A percentile compares a stretch with the other conserved stretches of the same genome.
These are phyloP conservation scores for Hippocampus zosterae DNA, from an alignment of 2,113 vertebrate species.

Conservation along the genomic window DNA sequence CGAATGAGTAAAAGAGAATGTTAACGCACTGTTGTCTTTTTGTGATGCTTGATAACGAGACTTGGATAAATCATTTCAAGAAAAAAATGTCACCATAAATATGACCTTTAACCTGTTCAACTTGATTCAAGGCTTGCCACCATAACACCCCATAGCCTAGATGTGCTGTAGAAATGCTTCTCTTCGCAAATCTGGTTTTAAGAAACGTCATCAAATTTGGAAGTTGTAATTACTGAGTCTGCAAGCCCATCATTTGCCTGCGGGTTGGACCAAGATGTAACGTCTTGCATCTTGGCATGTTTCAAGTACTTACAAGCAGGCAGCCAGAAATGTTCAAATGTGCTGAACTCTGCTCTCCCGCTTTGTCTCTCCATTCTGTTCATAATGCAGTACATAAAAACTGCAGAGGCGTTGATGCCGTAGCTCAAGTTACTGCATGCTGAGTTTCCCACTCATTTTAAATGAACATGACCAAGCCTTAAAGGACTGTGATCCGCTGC, in stretches of 20 bases:
- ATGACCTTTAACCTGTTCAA: no score
- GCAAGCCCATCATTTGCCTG: conserved; percentile 54
- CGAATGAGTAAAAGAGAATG: not conserved
- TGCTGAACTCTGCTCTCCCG: not conserved
- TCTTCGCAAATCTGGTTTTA: conserved; percentile 40
- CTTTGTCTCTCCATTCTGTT: not conserved
- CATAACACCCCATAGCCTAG: no score
- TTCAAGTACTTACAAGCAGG: conserved; percentile 44
- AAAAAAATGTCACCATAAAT: no score
- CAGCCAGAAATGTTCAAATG: conserved; percentile 25
- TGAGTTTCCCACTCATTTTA: conserved; percentile 19
- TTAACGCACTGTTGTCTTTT: not conserved
- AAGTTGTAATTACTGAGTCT: conserved; percentile 66
- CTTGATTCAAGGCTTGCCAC: no score
- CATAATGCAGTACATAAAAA: not conserved
- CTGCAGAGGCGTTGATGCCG: not conserved
- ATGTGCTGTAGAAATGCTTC: conserved; percentile 4
- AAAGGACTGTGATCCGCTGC: conserved; percentile 25
- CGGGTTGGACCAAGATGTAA: conserved; percentile 45
- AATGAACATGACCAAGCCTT: conserved; percentile 17
- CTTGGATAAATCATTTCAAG: no score
- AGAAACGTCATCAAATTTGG: conserved; percentile 65
- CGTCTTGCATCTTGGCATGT: conserved; percentile 63
- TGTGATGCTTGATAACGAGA: not conserved
- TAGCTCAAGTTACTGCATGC: conserved; percentile 16